Evolutionary conservation across 2,113 vertebrate species (phyloP).

Genomic region (Callipepla californica): DNA sequence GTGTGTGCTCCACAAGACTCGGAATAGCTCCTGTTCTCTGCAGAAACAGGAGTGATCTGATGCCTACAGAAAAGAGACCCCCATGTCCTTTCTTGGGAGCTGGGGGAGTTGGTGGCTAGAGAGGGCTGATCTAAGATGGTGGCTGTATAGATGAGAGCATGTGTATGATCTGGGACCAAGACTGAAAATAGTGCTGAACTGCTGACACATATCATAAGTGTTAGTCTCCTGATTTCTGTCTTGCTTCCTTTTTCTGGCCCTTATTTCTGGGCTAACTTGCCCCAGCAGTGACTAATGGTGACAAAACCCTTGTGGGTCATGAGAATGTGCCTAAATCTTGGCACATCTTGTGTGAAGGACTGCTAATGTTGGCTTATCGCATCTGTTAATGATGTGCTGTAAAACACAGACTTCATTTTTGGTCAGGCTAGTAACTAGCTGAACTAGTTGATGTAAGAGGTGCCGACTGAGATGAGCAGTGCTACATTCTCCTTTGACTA

Average conservation of each 20-base stretch:
- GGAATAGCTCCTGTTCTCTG: not conserved
- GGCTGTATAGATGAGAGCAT: not conserved
- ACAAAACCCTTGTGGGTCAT: rapidly evolving
- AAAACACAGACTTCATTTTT: not conserved
- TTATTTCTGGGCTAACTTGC: not conserved
- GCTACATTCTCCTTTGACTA: not conserved
- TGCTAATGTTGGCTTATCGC: not conserved
- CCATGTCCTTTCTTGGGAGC: not conserved
- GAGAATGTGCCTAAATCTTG: not conserved
- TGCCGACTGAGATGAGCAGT: not conserved
- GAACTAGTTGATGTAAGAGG: not conserved
- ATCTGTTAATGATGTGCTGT: not conserved
- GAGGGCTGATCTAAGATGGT: not conserved
- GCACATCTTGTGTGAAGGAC: not conserved
- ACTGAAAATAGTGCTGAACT: not conserved
- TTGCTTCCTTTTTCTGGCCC: not conserved
- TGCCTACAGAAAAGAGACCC: not conserved
- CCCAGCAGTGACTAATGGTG: not conserved
- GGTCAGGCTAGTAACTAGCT: not conserved
- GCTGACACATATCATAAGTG: not conserved
- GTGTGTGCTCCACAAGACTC: not conserved
- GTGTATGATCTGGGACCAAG: not conserved
- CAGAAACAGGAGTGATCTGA: not conserved
- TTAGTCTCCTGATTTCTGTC: not conserved
- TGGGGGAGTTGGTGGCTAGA: not conserved